Base-by-base conservation (phyloP, 2,888 invertebrate genomes). In the Aphodius sticticus region DNA sequence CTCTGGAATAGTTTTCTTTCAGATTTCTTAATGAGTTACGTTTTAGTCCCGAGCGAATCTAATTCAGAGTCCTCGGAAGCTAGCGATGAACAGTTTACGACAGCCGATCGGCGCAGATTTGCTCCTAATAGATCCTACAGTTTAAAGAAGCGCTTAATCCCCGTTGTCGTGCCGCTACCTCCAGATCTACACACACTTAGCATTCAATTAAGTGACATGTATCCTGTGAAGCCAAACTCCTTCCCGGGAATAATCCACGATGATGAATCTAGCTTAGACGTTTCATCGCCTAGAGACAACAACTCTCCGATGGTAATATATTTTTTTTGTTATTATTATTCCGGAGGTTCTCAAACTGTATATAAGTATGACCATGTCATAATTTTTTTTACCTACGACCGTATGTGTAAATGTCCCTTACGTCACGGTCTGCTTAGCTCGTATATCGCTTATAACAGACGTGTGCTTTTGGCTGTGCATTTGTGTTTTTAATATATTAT, bases 261-360 rank as follows among this genome's bases (percentile, higher is more conserved):
- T 85, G 94, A 94, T 82, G 93, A 94, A 85, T 93, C 93, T 36
- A 93, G 93, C 86, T 89, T 93, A 78, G 93, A 93, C 83, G 92
- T 93, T 70, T 93, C 93, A 6, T 93, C 93, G 26, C 93, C 93
- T 2, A 88, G 93, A 83, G 93, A 93, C 87, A 92, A 92, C 82
- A 93, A 92, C 87, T 93, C 93, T 36, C 93, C 93, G 3, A 91
- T 92, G 88, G 91, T 92, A 53, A 53, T 53, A 9, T 53, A 9
- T 53, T 9, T 53, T 53, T 12, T 26, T 26, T 26, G 3, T 26
- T 26, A 26, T 26, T n/a, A n/a, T n/a, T n/a, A n/a, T n/a, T n/a
- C n/a, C n/a, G n/a, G n/a, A n/a, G n/a, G n/a, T n/a, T n/a, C n/a
- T n/a, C n/a, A n/a, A n/a, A n/a, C 12, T 7, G 69, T 74, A n/a